phyloP scores from a whole-genome alignment of 2,888 invertebrate genomes.

The Hofmannophila pseudospretella region DNA sequence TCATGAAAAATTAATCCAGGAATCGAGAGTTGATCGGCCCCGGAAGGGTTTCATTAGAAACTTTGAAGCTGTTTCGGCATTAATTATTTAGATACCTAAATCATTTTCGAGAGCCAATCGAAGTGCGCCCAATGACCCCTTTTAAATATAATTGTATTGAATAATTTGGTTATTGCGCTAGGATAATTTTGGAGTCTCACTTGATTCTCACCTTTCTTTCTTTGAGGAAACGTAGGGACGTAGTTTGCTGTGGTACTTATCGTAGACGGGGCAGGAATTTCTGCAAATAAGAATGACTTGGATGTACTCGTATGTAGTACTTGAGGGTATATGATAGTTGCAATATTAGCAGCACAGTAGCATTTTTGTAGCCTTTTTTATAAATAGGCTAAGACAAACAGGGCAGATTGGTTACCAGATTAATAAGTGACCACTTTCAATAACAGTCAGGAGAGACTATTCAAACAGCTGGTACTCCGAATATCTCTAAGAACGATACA shows the following conservation, averaged over 20 bases:
- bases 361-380: too few relatives aligned
- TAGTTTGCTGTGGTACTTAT: conserved; percentile 77
- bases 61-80: conserved; percentile 30
- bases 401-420: too few relatives aligned
- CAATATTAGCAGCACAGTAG: not conserved
- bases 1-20: conserved; percentile 49
- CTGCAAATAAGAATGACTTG: conserved; percentile 72
- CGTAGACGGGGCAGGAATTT: conserved; percentile 91
- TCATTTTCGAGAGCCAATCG: conserved; percentile 21
- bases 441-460: too few relatives aligned
- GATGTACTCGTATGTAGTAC: too few relatives aligned
- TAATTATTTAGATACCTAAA: conserved; percentile 37
- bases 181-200: conserved; percentile 8
- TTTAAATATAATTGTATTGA: conserved; percentile 6
- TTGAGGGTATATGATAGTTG: conserved; percentile 3
- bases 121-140: conserved; percentile 7
- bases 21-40: conserved; percentile 31
- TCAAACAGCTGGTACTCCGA: too few relatives aligned
- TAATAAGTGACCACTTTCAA: too few relatives aligned
- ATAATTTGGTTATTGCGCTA: conserved; percentile 2
- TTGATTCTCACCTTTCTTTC: conserved; percentile 78
- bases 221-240: conserved; percentile 76
- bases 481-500: too few relatives aligned
- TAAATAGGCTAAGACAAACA: too few relatives aligned
- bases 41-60: conserved; percentile 42